Evolutionary conservation across 2,888 invertebrate genomes (phyloP).

Genomic region (Plutella xylostella): DNA sequence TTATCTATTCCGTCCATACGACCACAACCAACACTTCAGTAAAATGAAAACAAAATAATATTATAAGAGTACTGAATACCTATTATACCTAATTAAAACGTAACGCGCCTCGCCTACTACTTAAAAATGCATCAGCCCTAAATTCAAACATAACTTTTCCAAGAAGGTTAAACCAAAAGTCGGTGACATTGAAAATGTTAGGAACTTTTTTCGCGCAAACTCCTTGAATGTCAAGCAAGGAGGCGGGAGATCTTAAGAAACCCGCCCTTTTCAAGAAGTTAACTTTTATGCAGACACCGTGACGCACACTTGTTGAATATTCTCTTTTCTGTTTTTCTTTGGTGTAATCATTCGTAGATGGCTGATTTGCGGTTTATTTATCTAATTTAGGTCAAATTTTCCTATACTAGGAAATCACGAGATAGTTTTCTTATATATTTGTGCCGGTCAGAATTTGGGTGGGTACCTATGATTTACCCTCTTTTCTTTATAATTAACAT

Average conservation of each 20-base stretch:
- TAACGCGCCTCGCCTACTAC: neutral
- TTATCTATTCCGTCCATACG: no score
- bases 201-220: constrained; percentile 54
- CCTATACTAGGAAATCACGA: no score
- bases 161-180: constrained; percentile 29
- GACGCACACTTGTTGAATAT: neutral
- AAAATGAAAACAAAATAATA: neutral
- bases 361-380: no score
- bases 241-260: constrained; percentile 49
- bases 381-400: no score
- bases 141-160: neutral
- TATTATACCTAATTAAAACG: neutral
- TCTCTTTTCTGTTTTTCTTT: no score
- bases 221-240: constrained; percentile 52
- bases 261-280: constrained; percentile 46
- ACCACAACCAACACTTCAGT: no score
- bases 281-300: constrained; percentile 28
- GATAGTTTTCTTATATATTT: no score
- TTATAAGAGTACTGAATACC: neutral
- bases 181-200: constrained; percentile 48
- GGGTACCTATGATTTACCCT: no score
- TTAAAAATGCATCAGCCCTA: neutral
- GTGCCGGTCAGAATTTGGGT: no score
- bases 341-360: no score
- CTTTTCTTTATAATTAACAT: no score